Base-by-base conservation (phyloP, 2,113 vertebrate species). In the Scatophagus argus region DNA sequence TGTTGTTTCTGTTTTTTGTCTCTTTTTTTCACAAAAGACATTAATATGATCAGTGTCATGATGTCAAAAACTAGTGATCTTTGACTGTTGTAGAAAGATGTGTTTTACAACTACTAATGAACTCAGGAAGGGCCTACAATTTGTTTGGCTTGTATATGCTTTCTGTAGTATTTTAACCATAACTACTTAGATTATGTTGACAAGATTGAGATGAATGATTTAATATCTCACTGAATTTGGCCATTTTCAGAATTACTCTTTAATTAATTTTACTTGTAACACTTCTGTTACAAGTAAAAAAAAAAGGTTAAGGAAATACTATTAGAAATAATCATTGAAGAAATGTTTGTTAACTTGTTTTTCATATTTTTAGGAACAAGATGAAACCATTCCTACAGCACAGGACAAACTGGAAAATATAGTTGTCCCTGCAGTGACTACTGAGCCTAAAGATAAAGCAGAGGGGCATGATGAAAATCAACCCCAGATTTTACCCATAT, bases 351-450 rank as follows among this genome's bases (percentile, higher is more conserved):
- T 32, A 36, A 38, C 63, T n/a, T 11, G 68, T 56, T 56, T 49
- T 32, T 43, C 44, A 23, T 4, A 77, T 74, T 79, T 83, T 58
- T 84, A 94, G 91, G 85, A 76, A 16, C 82, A 85, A 83, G 81
- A 77, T 44, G 87, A 86, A 79, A 77, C 29, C 38, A 91, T 73
- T 32, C 12, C 77, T 16, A 21, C 31, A 49, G 77, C 25, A 1
- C 38, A 70, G 17, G 94, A 93, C 75, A 95, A 96, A 88, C 56
- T 96, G 59, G 96, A 96, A 88, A 96, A 93, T 64, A 95, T 92
- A 5, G 95, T 95, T 74, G 83, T 95, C 7, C 94, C 94, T 63
- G 94, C 94, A 85, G 92, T 96, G 92, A 94, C 95, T 91, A 92
- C 93, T 83, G 94, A 96, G 78, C 78, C 89, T 85, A 92, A 87